A percentile compares a stretch with the other conserved stretches of the same genome.
Evolutionary conservation across 2,888 invertebrate species (phyloP).

Genomic region (Ornithoptera alexandrae): DNA sequence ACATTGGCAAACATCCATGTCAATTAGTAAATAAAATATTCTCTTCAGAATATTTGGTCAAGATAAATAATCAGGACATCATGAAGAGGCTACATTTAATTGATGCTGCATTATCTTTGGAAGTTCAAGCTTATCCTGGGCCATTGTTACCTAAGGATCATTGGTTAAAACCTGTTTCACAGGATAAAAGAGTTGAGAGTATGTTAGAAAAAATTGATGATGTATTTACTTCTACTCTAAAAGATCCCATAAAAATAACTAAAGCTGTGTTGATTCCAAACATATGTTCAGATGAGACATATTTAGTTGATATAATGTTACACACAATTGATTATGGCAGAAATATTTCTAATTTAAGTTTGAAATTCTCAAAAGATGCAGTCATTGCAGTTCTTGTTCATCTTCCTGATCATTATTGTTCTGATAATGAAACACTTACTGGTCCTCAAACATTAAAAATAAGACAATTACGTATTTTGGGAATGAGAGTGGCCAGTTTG

Average conservation of each 20-base stretch:
- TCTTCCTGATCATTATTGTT: slow-evolving; percentile 83
- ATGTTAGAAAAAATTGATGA: slow-evolving; percentile 69
- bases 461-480: slow-evolving; percentile 81
- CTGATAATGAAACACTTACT: slow-evolving; percentile 74
- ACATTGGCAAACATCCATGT: slow-evolving; percentile 81
- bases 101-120: slow-evolving; percentile 83
- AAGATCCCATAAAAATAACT: slow-evolving; percentile 70
- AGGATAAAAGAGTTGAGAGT: slow-evolving; percentile 77
- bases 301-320: slow-evolving; percentile 81
- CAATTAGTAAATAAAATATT: slow-evolving; percentile 81
- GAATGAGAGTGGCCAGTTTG: slow-evolving; percentile 81
- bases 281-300: slow-evolving; percentile 79
- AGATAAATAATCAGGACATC: slow-evolving; percentile 66
- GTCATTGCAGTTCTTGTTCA: slow-evolving; percentile 81
- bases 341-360: slow-evolving; percentile 55
- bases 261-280: slow-evolving; percentile 75
- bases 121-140: slow-evolving; percentile 79
- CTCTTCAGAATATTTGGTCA: slow-evolving; percentile 80
- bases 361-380: slow-evolving; percentile 58
- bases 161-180: slow-evolving; percentile 69
- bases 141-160: slow-evolving; percentile 79
- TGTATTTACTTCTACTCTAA: slow-evolving; percentile 63
- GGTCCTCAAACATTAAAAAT: slow-evolving; percentile 83
- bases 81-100: slow-evolving; percentile 80
- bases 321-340: slow-evolving; percentile 68